Evolutionary conservation across 1,140 invertebrate genomes (phyloP), one percentile per base, ranked within the genome.

Genomic region (Zelostemma sp.): DNA sequence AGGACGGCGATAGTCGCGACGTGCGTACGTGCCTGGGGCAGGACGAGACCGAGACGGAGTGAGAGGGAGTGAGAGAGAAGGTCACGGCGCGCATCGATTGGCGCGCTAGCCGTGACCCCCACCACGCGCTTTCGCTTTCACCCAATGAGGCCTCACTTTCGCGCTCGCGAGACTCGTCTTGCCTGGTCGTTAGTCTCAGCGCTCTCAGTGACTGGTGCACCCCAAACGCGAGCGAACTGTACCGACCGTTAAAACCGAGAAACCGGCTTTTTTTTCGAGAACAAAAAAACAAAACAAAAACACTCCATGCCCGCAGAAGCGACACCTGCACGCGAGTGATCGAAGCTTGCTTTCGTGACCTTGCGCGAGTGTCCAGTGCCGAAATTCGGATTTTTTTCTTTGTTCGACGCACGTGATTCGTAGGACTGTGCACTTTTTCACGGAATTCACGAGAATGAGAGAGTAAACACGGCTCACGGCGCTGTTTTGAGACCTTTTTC

Each of bases 101-200:
- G 83, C 77, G 79, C 79, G 58, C 76, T 83, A 83, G 81, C 82
- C 82, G 76, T 85, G 82, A 83, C 82, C 83, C 82, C 84, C 84
- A 85, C 82, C 83, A 84, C 65, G 53, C 65, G 81, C 83, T 85
- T 85, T 85, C 84, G 79, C 84, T 85, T 85, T 85, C 84, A 85
- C 78, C 83, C 84, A 85, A 85, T 85, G 77, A 82, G 80, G 73
- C 79, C 80, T 85, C 81, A 85, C 84, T 85, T 85, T 85, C 84
- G 81, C 81, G 81, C 73, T 84, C 81, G 79, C 55, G 62, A 69
- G 66, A 62, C 66, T 64, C 55, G 65, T 64, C 58, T 50, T 43
- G 55, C 57, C 43, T 50, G 64, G 3, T 50, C 62, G 47, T n/a
- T 54, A 50, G 18, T 73, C 72, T 73, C 79, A 83, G 83, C 83